Evolutionary conservation across 2,113 vertebrate genomes (phyloP).

Genomic region (Serilophus lunatus): DNA sequence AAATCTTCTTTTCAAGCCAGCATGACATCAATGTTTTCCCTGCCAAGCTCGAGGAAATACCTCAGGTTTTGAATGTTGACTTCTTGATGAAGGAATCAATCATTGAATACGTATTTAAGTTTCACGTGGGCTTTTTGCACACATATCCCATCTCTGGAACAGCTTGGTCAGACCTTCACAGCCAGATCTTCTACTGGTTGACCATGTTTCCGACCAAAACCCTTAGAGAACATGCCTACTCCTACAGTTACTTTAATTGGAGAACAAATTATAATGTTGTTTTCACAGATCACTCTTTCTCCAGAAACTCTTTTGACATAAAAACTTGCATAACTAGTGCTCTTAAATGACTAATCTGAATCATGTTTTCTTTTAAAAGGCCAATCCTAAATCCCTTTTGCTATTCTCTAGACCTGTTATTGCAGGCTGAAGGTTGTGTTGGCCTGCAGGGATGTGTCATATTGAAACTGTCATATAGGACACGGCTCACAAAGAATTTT

Average conservation of each 20-base stretch:
- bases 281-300: conserved; percentile 43
- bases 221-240: neutral
- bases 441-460: conserved; percentile 21
- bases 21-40: neutral
- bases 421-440: neutral
- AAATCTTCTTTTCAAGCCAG: neutral
- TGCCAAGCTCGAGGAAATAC: neutral
- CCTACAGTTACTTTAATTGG: conserved; percentile 40
- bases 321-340: conserved; percentile 36
- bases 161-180: neutral
- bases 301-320: conserved; percentile 51
- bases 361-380: conserved; percentile 32
- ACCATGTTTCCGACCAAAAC: neutral
- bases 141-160: neutral
- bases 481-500: conserved; percentile 2
- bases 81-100: neutral
- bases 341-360: conserved; percentile 33
- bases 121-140: neutral
- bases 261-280: conserved; percentile 41
- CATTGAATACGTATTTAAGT: neutral
- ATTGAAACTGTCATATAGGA: neutral
- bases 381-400: conserved; percentile 16
- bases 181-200: neutral
- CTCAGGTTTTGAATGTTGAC: neutral
- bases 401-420: conserved; percentile 6